Conservation (phyloP, 2,888 invertebrate species). For the Lymantria dispar region DNA sequence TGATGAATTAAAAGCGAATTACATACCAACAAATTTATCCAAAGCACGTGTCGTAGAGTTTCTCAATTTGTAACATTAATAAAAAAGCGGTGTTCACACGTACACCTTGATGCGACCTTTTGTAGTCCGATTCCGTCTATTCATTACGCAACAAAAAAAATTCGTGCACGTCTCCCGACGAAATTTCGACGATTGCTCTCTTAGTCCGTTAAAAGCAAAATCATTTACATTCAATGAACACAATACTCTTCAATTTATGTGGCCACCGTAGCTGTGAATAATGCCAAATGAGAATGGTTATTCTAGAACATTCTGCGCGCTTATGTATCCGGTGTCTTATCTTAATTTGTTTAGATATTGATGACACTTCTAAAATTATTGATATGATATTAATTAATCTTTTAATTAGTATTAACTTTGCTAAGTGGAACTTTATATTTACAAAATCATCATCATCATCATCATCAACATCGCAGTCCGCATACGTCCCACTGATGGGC, state of each 20-base stretch:
- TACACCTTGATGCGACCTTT: constrained; percentile 40
- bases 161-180: constrained; percentile 40
- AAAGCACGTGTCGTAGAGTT: constrained; percentile 35
- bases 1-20: not conserved
- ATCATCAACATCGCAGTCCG: too few relatives aligned
- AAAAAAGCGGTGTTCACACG: constrained; percentile 32
- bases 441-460: too few relatives aligned
- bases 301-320: constrained; percentile 24
- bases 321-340: constrained; percentile 26
- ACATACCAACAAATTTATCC: constrained; percentile 4
- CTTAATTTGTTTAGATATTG: constrained; percentile 16
- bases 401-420: not conserved
- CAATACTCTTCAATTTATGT: constrained; percentile 39
- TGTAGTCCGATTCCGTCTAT: constrained; percentile 39
- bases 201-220: constrained; percentile 20
- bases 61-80: constrained; percentile 35
- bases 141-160: constrained; percentile 37
- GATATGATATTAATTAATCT: not conserved
- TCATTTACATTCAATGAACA: constrained; percentile 49
- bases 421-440: not conserved
- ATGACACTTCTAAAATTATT: constrained; percentile 1
- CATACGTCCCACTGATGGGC: too few relatives aligned
- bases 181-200: constrained; percentile 32
- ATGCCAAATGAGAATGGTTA: constrained; percentile 20
- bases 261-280: constrained; percentile 34